Evolutionary conservation across 92 coral and sea anemone genomes (phyloP).

Genomic region (Ricordea florida): DNA sequence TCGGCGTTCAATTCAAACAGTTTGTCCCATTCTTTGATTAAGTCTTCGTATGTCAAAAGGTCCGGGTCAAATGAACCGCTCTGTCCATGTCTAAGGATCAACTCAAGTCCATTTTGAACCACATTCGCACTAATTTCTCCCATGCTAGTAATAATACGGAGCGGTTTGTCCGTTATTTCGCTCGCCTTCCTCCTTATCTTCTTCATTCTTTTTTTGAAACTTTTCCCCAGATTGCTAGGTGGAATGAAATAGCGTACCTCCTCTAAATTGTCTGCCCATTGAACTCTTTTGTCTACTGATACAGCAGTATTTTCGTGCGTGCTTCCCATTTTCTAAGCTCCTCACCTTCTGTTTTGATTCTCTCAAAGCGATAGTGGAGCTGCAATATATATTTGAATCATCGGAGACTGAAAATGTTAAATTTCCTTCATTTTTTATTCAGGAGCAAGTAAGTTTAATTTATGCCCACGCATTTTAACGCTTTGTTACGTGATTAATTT

Average conservation of each 20-base stretch:
- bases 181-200: slow-evolving; percentile 76
- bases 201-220: slow-evolving; percentile 66
- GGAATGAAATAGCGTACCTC: slow-evolving; percentile 79
- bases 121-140: slow-evolving; percentile 82
- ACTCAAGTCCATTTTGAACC: slow-evolving; percentile 76
- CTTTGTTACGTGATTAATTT: slow-evolving; percentile 2
- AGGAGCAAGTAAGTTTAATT: neutral
- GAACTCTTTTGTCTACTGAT: slow-evolving; percentile 57
- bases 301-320: neutral
- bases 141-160: slow-evolving; percentile 75
- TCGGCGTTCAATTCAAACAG: slow-evolving; percentile 63
- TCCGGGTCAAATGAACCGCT: slow-evolving; percentile 87
- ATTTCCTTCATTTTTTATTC: neutral
- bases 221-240: slow-evolving; percentile 65
- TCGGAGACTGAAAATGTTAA: neutral
- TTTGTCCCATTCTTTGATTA: slow-evolving; percentile 84
- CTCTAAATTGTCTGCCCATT: slow-evolving; percentile 84
- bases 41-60: slow-evolving; percentile 72
- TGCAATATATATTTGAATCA: neutral
- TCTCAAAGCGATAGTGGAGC: neutral
- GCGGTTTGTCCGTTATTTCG: slow-evolving; percentile 84
- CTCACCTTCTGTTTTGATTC: neutral
- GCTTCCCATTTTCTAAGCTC: slow-evolving; percentile 1
- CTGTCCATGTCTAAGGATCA: slow-evolving; percentile 78
- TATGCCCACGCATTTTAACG: slow-evolving; percentile 15